Percentiles rank a stretch among this genome's conserved stretches.
Conservation (phyloP, 2,797 vertebrate species). For the Rhincodon typus region DNA sequence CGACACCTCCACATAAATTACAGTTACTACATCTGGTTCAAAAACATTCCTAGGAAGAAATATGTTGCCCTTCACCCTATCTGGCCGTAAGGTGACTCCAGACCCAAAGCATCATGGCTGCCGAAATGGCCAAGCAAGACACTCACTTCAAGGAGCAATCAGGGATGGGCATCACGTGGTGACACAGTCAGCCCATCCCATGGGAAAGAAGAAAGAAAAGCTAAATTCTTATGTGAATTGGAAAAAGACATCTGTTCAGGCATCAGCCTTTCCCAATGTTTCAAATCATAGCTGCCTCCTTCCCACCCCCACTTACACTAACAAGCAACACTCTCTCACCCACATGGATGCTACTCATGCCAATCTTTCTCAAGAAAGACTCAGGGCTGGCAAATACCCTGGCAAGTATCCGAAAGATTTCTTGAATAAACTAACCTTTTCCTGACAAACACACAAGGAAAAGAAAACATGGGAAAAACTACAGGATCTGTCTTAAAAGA, state of each 20-base stretch:
- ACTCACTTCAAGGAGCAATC: too few species aligned
- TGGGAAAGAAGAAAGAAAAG: too few species aligned
- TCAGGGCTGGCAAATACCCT: background rate
- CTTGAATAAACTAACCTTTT: constrained; percentile 15
- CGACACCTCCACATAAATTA: too few species aligned
- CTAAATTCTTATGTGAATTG: background rate
- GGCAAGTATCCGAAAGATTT: constrained; percentile 18
- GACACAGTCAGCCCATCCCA: too few species aligned
- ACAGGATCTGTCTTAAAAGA: background rate
- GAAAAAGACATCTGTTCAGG: background rate
- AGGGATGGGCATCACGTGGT: too few species aligned
- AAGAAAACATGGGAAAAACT: constrained; percentile 21
- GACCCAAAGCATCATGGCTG: too few species aligned
- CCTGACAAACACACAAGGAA: background rate
- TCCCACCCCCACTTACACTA: background rate
- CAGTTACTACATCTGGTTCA: too few species aligned
- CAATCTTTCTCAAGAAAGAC: background rate
- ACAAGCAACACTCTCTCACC: background rate
- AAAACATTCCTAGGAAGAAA: too few species aligned
- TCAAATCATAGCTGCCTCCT: background rate
- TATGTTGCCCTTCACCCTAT: too few species aligned
- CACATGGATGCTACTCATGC: background rate
- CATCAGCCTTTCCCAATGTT: background rate
- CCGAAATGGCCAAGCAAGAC: too few species aligned
- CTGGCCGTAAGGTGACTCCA: too few species aligned